Conservation (phyloP, 2,888 invertebrate genomes). For the Xanthia togata region DNA sequence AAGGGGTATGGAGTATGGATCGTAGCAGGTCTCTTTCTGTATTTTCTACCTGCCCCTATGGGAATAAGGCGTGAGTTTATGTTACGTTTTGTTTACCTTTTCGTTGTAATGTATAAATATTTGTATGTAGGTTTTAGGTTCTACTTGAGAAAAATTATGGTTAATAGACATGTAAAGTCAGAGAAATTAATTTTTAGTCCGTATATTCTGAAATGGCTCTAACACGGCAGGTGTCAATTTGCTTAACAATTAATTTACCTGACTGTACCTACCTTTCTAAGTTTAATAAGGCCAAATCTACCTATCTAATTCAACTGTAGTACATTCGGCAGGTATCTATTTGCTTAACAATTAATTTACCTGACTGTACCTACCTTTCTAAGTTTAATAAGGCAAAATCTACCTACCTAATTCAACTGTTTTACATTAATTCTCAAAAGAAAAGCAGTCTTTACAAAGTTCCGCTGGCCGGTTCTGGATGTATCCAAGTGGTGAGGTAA, state of each 20-base stretch:
- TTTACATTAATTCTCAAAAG: conserved; percentile 26
- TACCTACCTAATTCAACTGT: background rate
- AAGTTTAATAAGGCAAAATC: background rate
- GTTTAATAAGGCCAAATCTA: too few species aligned
- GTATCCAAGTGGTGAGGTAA: conserved; percentile 39
- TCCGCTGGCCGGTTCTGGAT: conserved; percentile 26
- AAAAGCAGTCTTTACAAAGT: conserved; percentile 30
- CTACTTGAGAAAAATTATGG: background rate
- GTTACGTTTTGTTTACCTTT: background rate
- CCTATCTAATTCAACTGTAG: too few species aligned
- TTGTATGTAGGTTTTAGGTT: too few species aligned
- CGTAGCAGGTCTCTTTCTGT: background rate
- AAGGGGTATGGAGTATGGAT: background rate
- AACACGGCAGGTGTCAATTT: background rate
- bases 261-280: background rate
- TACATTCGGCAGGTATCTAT: background rate
- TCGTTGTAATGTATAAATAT: background rate
- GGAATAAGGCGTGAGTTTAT: background rate
- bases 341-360: background rate
- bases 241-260: background rate
- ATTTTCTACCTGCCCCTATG: background rate
- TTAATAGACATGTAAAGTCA: background rate
- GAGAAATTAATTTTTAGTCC: background rate
- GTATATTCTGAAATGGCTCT: background rate
- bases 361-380: background rate